Conservation (phyloP, 2,888 invertebrate genomes). For the Lycophotia porphyrea region DNA sequence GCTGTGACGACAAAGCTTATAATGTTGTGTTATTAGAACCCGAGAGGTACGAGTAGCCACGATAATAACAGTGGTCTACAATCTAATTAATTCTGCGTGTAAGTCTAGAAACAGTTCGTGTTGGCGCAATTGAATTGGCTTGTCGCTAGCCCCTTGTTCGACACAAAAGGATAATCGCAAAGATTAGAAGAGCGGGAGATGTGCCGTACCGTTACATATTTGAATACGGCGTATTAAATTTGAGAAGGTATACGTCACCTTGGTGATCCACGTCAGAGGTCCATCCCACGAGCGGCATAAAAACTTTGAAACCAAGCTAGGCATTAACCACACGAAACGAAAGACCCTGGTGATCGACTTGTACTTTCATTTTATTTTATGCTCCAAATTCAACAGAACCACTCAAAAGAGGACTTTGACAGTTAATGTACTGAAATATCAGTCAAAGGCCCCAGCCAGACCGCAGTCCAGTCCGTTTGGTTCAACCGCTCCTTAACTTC, state of each 20-base stretch:
- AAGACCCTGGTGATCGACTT: not conserved
- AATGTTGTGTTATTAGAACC: slow-evolving; percentile 49
- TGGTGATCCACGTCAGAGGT: not conserved
- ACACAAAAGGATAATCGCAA: slow-evolving; percentile 69
- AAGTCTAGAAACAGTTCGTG: slow-evolving; percentile 72
- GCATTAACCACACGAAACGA: not conserved
- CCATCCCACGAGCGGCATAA: too few relatives aligned
- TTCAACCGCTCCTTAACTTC: not conserved
- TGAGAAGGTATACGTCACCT: not conserved
- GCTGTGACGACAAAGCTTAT: slow-evolving; percentile 25
- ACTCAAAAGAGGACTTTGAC: not conserved
- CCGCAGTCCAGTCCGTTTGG: not conserved
- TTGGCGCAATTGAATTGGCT: slow-evolving; percentile 78
- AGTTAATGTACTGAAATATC: not conserved
- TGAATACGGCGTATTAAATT: not conserved
- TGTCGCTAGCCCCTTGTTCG: slow-evolving; percentile 71
- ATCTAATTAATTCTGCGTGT: slow-evolving; percentile 78
- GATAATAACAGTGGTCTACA: slow-evolving; percentile 71
- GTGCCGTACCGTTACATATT: slow-evolving; percentile 3
- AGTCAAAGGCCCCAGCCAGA: not conserved
- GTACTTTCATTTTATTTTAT: not conserved
- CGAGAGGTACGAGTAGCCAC: slow-evolving; percentile 38
- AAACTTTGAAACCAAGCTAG: too few relatives aligned
- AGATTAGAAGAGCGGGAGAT: slow-evolving; percentile 59
- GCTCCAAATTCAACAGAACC: not conserved